These are phyloP conservation scores for Cricetomys ansorgei DNA, from an alignment of 2,113 vertebrate genomes.

Conservation along the genomic window DNA sequence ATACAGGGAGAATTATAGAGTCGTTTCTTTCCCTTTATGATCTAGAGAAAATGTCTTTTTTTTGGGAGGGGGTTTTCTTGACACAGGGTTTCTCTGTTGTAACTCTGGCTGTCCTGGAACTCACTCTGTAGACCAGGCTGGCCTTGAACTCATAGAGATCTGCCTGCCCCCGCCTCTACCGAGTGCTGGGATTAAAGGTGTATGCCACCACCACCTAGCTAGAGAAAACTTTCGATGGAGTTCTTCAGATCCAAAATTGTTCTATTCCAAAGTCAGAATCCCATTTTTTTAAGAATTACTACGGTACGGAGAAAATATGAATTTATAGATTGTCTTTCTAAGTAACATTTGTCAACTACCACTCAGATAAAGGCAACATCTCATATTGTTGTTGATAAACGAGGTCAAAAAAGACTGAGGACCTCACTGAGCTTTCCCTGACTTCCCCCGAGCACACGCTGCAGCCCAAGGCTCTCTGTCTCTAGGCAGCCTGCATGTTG, in stretches of 20 bases:
- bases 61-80: no score
- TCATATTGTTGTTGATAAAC: not conserved
- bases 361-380: not conserved
- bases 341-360: not conserved
- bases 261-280: not conserved
- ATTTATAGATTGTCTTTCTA: not conserved
- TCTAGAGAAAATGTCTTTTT: not conserved
- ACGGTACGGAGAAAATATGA: not conserved
- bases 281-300: not conserved
- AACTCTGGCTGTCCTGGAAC: no score
- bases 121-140: no score
- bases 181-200: no score
- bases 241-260: not conserved
- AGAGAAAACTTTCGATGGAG: not conserved
- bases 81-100: no score
- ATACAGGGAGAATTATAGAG: not conserved
- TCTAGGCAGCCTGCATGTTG: not conserved
- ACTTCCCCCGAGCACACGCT: not conserved
- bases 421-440: not conserved
- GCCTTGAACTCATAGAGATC: no score
- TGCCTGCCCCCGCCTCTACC: no score
- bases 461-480: not conserved
- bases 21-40: not conserved
- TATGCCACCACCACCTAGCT: no score
- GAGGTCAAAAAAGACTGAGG: not conserved